Evolutionary conservation across 2,113 vertebrate genomes (phyloP).

Genomic region (Cinclus mexicanus): DNA sequence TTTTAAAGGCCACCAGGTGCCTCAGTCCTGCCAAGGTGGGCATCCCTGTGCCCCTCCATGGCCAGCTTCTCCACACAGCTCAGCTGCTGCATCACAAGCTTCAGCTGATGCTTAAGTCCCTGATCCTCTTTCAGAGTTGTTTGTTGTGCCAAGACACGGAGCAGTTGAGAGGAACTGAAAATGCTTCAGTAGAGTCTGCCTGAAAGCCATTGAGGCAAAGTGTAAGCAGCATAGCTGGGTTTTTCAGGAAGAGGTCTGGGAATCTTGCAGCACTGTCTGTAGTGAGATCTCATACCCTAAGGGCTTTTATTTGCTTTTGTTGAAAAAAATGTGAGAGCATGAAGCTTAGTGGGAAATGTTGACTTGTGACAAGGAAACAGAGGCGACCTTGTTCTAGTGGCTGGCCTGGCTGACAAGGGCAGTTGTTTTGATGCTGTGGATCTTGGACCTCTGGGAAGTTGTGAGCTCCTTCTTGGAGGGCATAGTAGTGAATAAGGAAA

Average conservation of each 20-base stretch:
- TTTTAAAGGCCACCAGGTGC: not conserved
- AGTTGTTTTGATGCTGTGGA: not conserved
- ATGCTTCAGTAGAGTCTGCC: rapidly evolving
- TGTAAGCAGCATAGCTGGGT: not conserved
- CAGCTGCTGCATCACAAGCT: not conserved
- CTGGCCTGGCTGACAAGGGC: not conserved
- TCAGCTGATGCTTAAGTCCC: not conserved
- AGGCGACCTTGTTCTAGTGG: not conserved
- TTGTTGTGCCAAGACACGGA: not conserved
- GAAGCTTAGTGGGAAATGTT: not conserved
- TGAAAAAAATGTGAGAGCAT: not conserved
- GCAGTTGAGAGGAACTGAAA: not conserved
- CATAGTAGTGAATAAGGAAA: not conserved
- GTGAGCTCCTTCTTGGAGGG: not conserved
- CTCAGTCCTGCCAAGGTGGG: not conserved
- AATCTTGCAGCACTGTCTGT: not conserved
- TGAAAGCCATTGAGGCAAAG: not conserved
- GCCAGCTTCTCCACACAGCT: not conserved
- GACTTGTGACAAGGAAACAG: not conserved
- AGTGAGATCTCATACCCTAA: not conserved
- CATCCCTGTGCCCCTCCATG: not conserved
- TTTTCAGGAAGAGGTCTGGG: not conserved
- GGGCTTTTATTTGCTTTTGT: not conserved
- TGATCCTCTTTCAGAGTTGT: conserved; percentile 24
- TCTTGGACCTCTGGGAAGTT: not conserved